These are phyloP conservation scores for Regulus satrapa DNA, from an alignment of 2,113 vertebrate species.

Conservation along the genomic window DNA sequence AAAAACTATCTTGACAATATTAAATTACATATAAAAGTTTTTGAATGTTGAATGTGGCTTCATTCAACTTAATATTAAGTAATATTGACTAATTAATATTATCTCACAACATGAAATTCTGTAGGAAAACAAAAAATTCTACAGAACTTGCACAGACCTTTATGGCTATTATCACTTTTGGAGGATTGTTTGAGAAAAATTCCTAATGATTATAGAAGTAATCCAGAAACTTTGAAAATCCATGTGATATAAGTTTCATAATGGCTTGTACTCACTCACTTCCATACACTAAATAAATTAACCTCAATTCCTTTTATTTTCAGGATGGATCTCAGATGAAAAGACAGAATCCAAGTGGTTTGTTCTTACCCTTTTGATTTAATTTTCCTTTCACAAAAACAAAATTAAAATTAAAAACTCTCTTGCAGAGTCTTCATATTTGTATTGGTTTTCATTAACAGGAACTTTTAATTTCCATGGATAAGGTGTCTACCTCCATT, in stretches of 20 bases:
- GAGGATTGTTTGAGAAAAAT: neutral
- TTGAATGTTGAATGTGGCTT: no score
- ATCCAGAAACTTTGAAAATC: neutral
- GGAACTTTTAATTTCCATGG: neutral
- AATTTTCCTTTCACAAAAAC: neutral
- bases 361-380: neutral
- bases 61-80: neutral
- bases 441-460: neutral
- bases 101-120: neutral
- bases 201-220: neutral
- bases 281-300: neutral
- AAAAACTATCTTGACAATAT: neutral
- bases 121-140: neutral
- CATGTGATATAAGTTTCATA: neutral
- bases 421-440: neutral
- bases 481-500: neutral
- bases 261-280: neutral
- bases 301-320: neutral
- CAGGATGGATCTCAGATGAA: neutral
- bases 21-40: neutral
- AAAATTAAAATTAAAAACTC: neutral
- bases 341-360: neutral
- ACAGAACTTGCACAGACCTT: neutral
- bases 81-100: neutral
- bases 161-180: neutral